Evolutionary conservation across 1,140 invertebrate species (phyloP).

Genomic region (Drosophila repletoides): DNA sequence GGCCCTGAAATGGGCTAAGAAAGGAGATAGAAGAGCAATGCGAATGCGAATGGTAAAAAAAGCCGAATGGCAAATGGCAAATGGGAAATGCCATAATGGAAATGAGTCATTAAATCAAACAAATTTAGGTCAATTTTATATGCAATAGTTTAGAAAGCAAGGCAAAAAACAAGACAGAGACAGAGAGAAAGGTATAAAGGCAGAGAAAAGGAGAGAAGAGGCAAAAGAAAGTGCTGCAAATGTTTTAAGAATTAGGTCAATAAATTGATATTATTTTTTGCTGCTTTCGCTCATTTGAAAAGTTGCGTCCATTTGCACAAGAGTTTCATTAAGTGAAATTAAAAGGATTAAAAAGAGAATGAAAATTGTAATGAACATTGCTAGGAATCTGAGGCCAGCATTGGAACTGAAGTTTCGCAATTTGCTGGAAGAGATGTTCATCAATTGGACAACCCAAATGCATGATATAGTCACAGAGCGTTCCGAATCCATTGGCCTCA

Average conservation of each 20-base stretch:
- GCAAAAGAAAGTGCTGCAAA: slow-evolving; percentile 21
- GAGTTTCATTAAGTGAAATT: slow-evolving; percentile 27
- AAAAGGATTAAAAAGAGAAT: not conserved
- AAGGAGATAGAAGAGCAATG: too few relatives aligned
- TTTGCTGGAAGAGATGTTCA: slow-evolving; percentile 89
- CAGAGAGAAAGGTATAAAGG: not conserved
- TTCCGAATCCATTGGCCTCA: slow-evolving; percentile 37
- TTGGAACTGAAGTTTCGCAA: slow-evolving; percentile 86
- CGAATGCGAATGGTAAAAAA: not conserved
- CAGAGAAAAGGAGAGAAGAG: not conserved
- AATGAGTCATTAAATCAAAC: slow-evolving; percentile 44
- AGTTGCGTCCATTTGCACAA: slow-evolving; percentile 16
- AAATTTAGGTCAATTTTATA: slow-evolving; percentile 37
- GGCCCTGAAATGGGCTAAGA: too few relatives aligned
- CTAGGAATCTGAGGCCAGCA: slow-evolving; percentile 66
- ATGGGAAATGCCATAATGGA: slow-evolving; percentile 21
- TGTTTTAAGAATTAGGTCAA: slow-evolving; percentile 39
- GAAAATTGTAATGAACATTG: slow-evolving; percentile 8
- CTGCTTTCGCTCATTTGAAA: slow-evolving; percentile 12
- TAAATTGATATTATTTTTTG: slow-evolving; percentile 24
- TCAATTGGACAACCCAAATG: slow-evolving; percentile 90
- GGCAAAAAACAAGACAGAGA: not conserved
- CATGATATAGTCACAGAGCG: slow-evolving; percentile 84
- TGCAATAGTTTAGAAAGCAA: slow-evolving; percentile 24
- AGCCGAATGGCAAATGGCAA: not conserved